phyloP scores from a whole-genome alignment of 2,113 vertebrate genomes.

The Quiscalus mexicanus region DNA sequence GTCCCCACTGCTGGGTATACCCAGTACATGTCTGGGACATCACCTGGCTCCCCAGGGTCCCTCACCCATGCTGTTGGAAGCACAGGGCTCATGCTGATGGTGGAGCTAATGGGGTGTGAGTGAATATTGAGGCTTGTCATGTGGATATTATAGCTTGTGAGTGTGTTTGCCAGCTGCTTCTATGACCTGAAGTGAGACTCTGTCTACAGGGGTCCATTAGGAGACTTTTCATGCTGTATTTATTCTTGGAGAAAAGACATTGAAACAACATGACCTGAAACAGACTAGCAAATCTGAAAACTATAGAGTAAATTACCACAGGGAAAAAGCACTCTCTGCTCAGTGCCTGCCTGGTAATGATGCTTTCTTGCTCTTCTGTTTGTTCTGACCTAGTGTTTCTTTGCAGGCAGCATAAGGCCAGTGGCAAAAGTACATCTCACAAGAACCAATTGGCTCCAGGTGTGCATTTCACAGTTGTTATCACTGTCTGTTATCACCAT shows the following conservation, averaged over 20 bases:
- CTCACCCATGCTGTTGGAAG: neutral
- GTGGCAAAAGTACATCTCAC: neutral
- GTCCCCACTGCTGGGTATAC: neutral
- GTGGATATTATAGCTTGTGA: neutral
- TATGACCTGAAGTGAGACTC: neutral
- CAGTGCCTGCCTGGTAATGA: neutral
- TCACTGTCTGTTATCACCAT: neutral
- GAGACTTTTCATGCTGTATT: neutral
- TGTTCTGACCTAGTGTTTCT: neutral
- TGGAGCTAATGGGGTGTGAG: neutral
- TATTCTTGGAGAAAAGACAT: neutral
- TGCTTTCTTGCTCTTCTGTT: neutral
- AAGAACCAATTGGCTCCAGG: neutral
- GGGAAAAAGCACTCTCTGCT: neutral
- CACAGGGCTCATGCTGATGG: neutral
- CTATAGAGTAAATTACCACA: neutral
- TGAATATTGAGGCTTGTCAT: neutral
- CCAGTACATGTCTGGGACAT: rapidly evolving
- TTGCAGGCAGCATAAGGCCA: neutral
- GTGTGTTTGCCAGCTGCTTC: neutral
- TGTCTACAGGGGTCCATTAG: neutral
- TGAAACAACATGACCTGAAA: neutral
- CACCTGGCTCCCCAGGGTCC: neutral
- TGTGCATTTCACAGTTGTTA: neutral
- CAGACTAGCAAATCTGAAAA: neutral